Evolutionary conservation across 2,113 vertebrate species (phyloP), one percentile per base, ranked within the genome.

Genomic region (Ariopsis seemanni): DNA sequence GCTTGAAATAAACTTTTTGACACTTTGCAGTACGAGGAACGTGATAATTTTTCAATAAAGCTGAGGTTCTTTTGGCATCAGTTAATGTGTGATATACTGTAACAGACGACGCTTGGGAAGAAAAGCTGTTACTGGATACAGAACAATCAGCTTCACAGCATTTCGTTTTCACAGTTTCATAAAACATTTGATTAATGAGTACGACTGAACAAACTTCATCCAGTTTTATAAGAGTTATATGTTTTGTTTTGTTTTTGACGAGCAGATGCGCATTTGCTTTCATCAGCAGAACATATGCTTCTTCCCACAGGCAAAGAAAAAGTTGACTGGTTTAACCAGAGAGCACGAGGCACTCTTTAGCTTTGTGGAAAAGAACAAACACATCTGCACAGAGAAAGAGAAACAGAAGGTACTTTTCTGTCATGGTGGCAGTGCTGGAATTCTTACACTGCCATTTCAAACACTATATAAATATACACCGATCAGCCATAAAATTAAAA

Each of bases 271-370:
- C 7, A 55, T 81, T 67, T 1, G 75, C 22, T 42, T n/a, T 88
- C 14, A 88, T 30, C 74, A 27, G 25, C 8, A 65, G 77, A 78
- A 69, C 53, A 42, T 72, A 25, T 87, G 52, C n/a, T 50, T 78
- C 50, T 90, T 69, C 83, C 80, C 88, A 10, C 90, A 98, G 96
- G 91, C 94, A 27, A 97, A 97, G 89, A 96, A 96, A 93, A 97
- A 97, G 91, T 87, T 97, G 92, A 86, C 91, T 87, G 93, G 93
- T 52, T 92, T 96, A 86, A 97, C 95, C 55, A 96, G 95, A 91
- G 96, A 97, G 88, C 97, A 97, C 0, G 92, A 97, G 90, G 94
- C 93, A 15, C 94, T 97, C 84, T 97, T 97, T 93, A 96, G 95
- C 88, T 96, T 95, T 85, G 93, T 96, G 83, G 95, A 97, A 91